Base-by-base conservation (phyloP, 2,888 invertebrate genomes). In the Steinernema scapterisci region DNA sequence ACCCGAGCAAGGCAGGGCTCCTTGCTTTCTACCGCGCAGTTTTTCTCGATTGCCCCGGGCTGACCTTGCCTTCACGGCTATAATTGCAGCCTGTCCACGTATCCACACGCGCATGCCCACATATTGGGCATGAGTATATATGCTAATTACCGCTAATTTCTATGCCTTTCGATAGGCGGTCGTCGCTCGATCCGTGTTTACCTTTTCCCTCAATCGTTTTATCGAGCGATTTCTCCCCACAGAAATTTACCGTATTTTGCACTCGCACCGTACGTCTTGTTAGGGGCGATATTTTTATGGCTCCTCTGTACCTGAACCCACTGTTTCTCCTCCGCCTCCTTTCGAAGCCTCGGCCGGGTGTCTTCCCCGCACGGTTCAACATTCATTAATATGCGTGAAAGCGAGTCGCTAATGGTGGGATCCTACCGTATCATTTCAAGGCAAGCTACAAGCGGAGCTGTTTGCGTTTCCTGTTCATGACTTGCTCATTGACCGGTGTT, bases 31-130 rank as follows among this genome's bases (percentile, higher is more conserved):
- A 63, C 63, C 63, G 9, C 38, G 38, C 38, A 38, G 16, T 63
- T 63, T 27, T 63, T 63, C 31, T 31, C 63, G 9, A 31, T 63
- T 63, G 63, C 63, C 63, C 63, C 31, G 63, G 63, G 63, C 63
- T 63, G 63, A 63, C 63, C 63, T 63, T 63, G 63, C 31, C 63
- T 63, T 63, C 63, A 63, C 63, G 63, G 63, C 63, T 63, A 63
- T 63, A 63, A 63, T 63, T 63, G 63, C 63, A 63, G 31, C 63
- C 63, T 63, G 63, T 63, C 63, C 63, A 63, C 63, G 31, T 38
- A 63, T 63, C 38, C 63, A 63, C 3, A 31, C 19, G 63, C 31
- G 63, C 63, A 63, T 63, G 31, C 63, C 25, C 63, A 13, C 63
- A n/a, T 63, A 63, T 63, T 63, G 63, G 38, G 25, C 38, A 27